Evolutionary conservation across 2,113 vertebrate species (phyloP).

Genomic region (Tachycineta bicolor): DNA sequence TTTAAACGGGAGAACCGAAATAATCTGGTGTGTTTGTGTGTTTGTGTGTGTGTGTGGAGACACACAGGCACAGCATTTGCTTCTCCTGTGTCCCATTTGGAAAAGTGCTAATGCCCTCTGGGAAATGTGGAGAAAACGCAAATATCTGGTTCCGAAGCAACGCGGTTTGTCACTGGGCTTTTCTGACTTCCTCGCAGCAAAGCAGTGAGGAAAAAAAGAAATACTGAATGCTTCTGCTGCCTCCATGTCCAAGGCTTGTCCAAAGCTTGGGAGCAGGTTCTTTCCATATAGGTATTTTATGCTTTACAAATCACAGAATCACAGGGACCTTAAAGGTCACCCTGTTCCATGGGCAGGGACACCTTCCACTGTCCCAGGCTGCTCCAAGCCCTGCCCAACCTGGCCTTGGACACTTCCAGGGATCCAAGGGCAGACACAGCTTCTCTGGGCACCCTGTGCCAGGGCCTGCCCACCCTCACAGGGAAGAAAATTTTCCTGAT

Average conservation of each 20-base stretch:
- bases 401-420: fast-evolving
- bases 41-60: background rate
- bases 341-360: fast-evolving
- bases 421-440: background rate
- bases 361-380: fast-evolving
- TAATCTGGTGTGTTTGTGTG: too few species aligned
- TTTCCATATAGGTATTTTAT: background rate
- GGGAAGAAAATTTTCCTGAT: background rate
- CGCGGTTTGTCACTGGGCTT: background rate
- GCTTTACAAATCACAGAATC: background rate
- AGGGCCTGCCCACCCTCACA: fast-evolving
- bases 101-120: background rate
- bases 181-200: background rate
- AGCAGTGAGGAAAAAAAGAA: background rate
- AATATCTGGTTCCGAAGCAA: background rate
- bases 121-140: background rate
- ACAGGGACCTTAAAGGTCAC: background rate
- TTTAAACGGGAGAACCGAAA: background rate
- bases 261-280: background rate
- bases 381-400: background rate
- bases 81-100: background rate
- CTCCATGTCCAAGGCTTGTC: background rate
- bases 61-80: background rate
- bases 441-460: background rate
- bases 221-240: background rate